phyloP scores from a whole-genome alignment of 2,797 vertebrate genomes.

The Rhabdophis nuchalis region DNA sequence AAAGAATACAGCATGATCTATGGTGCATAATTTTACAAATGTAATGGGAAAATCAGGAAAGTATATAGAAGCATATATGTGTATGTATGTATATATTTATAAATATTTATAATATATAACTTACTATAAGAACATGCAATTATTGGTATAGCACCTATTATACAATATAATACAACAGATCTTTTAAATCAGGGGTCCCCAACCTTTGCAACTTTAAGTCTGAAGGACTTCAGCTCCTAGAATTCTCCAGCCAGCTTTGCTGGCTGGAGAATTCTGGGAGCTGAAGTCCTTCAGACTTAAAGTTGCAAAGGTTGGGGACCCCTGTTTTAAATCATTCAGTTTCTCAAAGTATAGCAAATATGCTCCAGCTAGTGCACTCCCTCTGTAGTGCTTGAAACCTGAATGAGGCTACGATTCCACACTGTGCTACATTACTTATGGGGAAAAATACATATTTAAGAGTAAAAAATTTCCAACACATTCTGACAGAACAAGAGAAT shows the following conservation, averaged over 20 bases:
- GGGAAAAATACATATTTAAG: constrained; percentile 61
- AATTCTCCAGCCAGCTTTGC: no score
- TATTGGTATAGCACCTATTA: constrained; percentile 75
- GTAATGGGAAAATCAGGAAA: constrained; percentile 63
- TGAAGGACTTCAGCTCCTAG: no score
- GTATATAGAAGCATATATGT: constrained; percentile 71
- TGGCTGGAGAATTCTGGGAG: no score
- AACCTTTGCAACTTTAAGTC: no score
- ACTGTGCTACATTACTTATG: constrained; percentile 75
- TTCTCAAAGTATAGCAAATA: constrained; percentile 68
- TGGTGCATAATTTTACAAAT: constrained; percentile 70
- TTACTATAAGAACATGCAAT: constrained; percentile 82
- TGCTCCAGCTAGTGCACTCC: constrained; percentile 69
- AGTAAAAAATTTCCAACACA: constrained; percentile 52
- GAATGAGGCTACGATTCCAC: constrained; percentile 67
- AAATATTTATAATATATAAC: constrained; percentile 78
- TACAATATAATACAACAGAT: constrained; percentile 86
- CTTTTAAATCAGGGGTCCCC: constrained; percentile 66
- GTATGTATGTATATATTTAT: constrained; percentile 67
- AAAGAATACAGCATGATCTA: constrained; percentile 60
- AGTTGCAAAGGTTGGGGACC: no score
- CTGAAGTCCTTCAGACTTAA: no score
- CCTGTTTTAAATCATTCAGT: constrained; percentile 67
- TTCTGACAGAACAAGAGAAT: constrained; percentile 64
- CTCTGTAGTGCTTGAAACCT: constrained; percentile 70